Evolutionary conservation across 2,113 vertebrate species (phyloP).

Genomic region (Indicator maculatus): DNA sequence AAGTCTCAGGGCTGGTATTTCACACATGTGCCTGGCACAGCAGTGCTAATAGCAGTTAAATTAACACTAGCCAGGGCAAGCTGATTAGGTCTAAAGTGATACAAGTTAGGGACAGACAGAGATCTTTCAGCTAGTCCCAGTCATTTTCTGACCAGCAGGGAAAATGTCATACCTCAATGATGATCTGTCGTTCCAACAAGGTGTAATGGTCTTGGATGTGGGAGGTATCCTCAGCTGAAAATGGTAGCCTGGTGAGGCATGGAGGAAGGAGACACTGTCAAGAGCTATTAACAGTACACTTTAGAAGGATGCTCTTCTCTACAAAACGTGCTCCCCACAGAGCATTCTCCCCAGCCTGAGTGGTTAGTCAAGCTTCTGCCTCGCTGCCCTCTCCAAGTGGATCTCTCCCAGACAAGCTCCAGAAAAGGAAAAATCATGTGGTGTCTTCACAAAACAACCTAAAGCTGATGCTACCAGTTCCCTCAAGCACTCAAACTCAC

Average conservation of each 20-base stretch:
- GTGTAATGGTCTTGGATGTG: conserved; percentile 95
- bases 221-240: conserved; percentile 85
- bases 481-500: neutral
- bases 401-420: neutral
- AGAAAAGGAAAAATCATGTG: neutral
- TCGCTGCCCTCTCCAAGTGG: neutral
- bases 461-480: neutral
- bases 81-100: neutral
- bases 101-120: neutral
- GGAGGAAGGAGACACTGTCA: neutral
- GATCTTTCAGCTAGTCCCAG: neutral
- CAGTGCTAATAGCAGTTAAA: neutral
- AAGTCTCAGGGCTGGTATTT: neutral
- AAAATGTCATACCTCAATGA: conserved; percentile 87
- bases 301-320: neutral
- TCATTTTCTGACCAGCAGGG: neutral
- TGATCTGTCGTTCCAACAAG: conserved; percentile 92
- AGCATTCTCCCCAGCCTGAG: neutral
- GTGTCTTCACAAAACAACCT: neutral
- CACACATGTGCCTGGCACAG: neutral
- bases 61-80: neutral
- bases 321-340: neutral
- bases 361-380: neutral
- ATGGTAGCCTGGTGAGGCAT: conserved; percentile 82
- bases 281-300: neutral